Percentiles rank a stretch among this genome's conserved stretches.
Evolutionary conservation across 2,888 invertebrate species (phyloP).

Genomic region (Hemithea aestivaria): DNA sequence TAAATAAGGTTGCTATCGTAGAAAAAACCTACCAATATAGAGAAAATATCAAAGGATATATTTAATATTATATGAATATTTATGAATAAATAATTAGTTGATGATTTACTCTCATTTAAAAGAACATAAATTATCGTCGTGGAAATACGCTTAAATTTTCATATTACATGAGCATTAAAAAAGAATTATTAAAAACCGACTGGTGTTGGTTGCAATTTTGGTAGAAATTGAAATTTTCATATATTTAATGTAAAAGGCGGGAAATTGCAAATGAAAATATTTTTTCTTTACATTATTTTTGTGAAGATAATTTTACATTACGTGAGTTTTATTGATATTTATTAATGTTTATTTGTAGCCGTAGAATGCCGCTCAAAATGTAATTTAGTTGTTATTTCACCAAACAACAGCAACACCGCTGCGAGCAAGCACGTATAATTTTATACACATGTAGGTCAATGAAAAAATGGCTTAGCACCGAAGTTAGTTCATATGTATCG

Average conservation of each 20-base stretch:
- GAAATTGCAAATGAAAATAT: conserved; percentile 24
- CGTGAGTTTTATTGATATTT: conserved; percentile 32
- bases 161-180: too few species aligned
- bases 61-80: too few species aligned
- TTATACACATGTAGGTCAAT: conserved; percentile 78
- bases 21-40: too few species aligned
- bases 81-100: too few species aligned
- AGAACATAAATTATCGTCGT: too few species aligned
- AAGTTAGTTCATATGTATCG: conserved; percentile 70
- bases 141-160: too few species aligned
- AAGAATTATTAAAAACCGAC: background rate
- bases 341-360: background rate
- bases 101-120: too few species aligned
- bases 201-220: conserved; percentile 5
- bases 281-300: conserved; percentile 1
- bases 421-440: conserved; percentile 64
- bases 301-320: conserved; percentile 17
- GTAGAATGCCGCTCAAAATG: background rate
- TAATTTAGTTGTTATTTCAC: conserved; percentile 20
- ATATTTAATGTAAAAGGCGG: conserved; percentile 19
- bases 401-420: conserved; percentile 62
- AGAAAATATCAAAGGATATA: too few species aligned
- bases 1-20: too few species aligned
- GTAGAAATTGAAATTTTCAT: conserved; percentile 13
- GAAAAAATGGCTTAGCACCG: conserved; percentile 77